phyloP scores from a whole-genome alignment of 2,113 vertebrate genomes.

The Salminus brasiliensis region DNA sequence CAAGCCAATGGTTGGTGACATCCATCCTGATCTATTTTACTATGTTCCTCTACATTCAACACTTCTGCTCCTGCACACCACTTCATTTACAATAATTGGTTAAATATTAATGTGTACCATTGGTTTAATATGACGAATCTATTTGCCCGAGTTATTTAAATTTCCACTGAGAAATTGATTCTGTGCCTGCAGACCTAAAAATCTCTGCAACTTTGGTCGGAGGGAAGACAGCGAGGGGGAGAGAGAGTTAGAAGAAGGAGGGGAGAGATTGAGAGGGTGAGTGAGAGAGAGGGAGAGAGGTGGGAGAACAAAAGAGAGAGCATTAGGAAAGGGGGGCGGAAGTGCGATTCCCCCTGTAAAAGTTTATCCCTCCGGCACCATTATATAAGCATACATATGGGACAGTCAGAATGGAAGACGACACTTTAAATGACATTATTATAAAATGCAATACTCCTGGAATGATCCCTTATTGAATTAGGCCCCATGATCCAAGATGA shows the following conservation, averaged over 20 bases:
- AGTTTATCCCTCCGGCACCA: slow-evolving; percentile 95
- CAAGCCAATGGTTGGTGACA: background rate
- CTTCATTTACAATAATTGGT: slow-evolving; percentile 72
- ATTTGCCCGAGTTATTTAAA: slow-evolving; percentile 71
- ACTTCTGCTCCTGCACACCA: slow-evolving; percentile 4
- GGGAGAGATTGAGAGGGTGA: slow-evolving; percentile 8
- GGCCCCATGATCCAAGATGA: slow-evolving; percentile 99
- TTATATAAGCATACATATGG: slow-evolving; percentile 99
- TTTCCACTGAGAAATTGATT: slow-evolving; percentile 65
- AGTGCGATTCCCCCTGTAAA: slow-evolving; percentile 87
- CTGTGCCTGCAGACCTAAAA: slow-evolving; percentile 61
- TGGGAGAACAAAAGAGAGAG: slow-evolving; percentile 21
- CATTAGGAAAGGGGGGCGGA: slow-evolving; percentile 58
- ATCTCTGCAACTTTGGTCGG: slow-evolving; percentile 60
- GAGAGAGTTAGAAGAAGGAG: slow-evolving; percentile 34
- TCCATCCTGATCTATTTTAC: background rate
- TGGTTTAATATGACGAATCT: slow-evolving; percentile 64
- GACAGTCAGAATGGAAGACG: slow-evolving; percentile 99
- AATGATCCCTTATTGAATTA: slow-evolving; percentile 99
- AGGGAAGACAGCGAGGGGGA: slow-evolving; percentile 55
- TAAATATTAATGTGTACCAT: slow-evolving; percentile 58
- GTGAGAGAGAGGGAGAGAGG: background rate
- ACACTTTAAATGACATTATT: slow-evolving; percentile 99
- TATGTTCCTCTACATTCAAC: background rate
- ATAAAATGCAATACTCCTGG: slow-evolving; percentile 99